Evolutionary conservation across 2,113 vertebrate genomes (phyloP).

Genomic region (Chaenogobius annularis): DNA sequence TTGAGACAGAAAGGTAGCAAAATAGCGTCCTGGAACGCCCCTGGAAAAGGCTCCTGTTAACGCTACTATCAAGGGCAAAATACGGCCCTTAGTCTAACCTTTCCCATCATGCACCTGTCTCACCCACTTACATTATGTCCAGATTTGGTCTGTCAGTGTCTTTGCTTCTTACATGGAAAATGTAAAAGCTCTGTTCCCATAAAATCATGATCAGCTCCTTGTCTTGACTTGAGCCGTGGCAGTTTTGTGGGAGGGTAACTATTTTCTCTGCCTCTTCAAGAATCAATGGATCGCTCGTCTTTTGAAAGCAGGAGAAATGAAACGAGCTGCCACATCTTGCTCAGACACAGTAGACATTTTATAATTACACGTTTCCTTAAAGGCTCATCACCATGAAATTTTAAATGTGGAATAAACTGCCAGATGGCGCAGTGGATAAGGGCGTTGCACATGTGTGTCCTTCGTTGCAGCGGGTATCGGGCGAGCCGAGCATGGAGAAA

Average conservation of each 20-base stretch:
- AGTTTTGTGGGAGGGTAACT: constrained; percentile 52
- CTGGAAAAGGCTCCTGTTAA: no score
- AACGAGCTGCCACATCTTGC: constrained; percentile 52
- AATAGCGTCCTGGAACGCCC: no score
- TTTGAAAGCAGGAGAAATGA: constrained; percentile 41
- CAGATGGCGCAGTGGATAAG: no score
- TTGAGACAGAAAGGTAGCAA: no score
- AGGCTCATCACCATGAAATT: constrained; percentile 18
- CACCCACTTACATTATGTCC: constrained; percentile 14
- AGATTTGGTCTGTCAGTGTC: not conserved
- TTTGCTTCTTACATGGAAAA: constrained; percentile 1
- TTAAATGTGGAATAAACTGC: not conserved
- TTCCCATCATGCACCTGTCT: constrained; percentile 21
- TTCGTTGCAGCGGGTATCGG: no score
- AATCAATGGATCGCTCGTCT: constrained; percentile 62
- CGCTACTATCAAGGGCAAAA: no score
- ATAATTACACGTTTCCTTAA: constrained; percentile 75
- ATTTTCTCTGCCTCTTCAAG: constrained; percentile 58
- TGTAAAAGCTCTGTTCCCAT: constrained; percentile 19
- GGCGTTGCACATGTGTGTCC: no score
- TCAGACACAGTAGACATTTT: constrained; percentile 68
- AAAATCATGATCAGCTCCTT: constrained; percentile 36
- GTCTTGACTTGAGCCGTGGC: constrained; percentile 26
- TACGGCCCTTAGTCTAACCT: constrained; percentile 15
- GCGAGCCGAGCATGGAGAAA: no score